Percentiles rank a stretch among this genome's conserved stretches.
Conservation (phyloP, 2,888 invertebrate genomes). For the Malachius bipustulatus region DNA sequence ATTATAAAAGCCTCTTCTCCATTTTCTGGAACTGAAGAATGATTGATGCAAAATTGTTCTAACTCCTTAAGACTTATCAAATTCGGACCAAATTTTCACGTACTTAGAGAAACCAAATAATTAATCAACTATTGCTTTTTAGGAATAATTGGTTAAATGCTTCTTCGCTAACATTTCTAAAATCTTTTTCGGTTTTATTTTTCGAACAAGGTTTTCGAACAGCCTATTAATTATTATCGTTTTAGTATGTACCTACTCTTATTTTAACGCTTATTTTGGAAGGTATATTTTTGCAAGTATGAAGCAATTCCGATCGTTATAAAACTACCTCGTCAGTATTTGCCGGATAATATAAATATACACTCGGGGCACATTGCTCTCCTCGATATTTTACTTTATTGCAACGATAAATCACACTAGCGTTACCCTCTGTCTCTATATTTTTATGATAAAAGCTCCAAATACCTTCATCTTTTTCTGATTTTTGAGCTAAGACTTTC, state of each 20-base stretch:
- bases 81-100: slow-evolving; percentile 12
- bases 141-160: slow-evolving; percentile 11
- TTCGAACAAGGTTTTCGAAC: slow-evolving; percentile 11
- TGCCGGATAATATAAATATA: slow-evolving; percentile 12
- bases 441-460: slow-evolving; percentile 10
- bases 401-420: slow-evolving; percentile 12
- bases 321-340: slow-evolving; percentile 9
- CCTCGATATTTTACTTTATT: slow-evolving; percentile 13
- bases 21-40: slow-evolving; percentile 12
- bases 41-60: slow-evolving; percentile 12
- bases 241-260: too few relatives aligned
- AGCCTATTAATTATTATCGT: slow-evolving; percentile 3
- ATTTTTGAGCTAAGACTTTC: too few relatives aligned
- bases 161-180: slow-evolving; percentile 13
- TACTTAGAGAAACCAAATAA: slow-evolving; percentile 15
- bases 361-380: slow-evolving; percentile 10
- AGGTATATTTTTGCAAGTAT: slow-evolving; percentile 9
- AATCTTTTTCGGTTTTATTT: slow-evolving; percentile 15
- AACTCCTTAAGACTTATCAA: slow-evolving; percentile 12
- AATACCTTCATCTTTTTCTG: too few relatives aligned
- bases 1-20: slow-evolving; percentile 11
- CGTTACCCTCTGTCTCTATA: slow-evolving; percentile 10
- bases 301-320: slow-evolving; percentile 12
- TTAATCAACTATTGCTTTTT: slow-evolving; percentile 13
- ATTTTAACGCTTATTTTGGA: slow-evolving; percentile 11